Evolutionary conservation across 2,113 vertebrate species (phyloP).

Genomic region (Romanogobio albipinnatus): DNA sequence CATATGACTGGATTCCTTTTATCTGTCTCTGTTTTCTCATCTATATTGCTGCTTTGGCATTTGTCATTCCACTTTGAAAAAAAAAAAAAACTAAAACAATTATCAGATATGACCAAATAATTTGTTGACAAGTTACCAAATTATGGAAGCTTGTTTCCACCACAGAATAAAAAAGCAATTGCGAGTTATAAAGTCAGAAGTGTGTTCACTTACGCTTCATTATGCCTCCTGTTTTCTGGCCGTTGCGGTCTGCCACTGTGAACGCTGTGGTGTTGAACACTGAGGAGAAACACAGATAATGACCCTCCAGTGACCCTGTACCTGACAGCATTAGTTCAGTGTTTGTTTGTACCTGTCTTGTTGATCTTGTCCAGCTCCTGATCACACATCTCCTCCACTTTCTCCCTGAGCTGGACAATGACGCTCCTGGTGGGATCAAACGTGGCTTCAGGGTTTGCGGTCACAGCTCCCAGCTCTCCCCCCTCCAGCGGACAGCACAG

Average conservation of each 20-base stretch:
- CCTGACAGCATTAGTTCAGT: background rate
- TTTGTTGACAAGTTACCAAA: background rate
- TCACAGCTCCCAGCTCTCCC: conserved; percentile 66
- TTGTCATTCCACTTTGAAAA: background rate
- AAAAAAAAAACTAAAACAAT: background rate
- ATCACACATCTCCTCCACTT: conserved; percentile 76
- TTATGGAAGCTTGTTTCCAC: no score
- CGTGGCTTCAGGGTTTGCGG: conserved; percentile 65
- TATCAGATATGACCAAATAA: background rate
- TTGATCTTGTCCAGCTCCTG: conserved; percentile 74
- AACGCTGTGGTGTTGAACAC: conserved; percentile 71
- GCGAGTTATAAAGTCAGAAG: no score
- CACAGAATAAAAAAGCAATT: no score
- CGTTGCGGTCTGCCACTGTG: conserved; percentile 60
- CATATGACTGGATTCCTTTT: background rate
- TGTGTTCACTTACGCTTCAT: conserved; percentile 70
- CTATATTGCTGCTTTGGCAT: background rate
- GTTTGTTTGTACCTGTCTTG: conserved; percentile 68
- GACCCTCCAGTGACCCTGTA: background rate
- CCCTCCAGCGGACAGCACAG: conserved; percentile 66
- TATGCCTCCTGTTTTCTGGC: conserved; percentile 58
- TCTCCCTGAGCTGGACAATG: conserved; percentile 70
- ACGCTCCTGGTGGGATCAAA: conserved; percentile 66
- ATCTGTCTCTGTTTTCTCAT: background rate
- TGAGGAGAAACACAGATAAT: conserved; percentile 56